Percentiles rank a stretch among this genome's conserved stretches.
These are phyloP conservation scores for Muscicapa striata DNA, from an alignment of 2,797 vertebrate species.

Conservation along the genomic window DNA sequence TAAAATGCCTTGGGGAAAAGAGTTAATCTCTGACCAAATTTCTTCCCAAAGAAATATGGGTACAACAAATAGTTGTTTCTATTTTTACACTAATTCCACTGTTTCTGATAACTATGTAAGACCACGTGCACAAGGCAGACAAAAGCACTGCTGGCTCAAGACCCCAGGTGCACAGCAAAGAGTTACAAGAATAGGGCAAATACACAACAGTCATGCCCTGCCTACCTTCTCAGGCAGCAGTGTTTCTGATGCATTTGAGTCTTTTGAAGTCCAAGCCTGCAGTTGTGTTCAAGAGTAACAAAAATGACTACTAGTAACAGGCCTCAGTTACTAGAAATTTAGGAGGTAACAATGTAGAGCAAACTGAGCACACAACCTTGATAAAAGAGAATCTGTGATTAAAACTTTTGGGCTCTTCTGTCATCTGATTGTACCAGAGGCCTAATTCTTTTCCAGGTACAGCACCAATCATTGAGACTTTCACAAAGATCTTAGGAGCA, in stretches of 20 bases:
- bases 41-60: background rate
- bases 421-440: background rate
- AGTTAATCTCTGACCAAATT: background rate
- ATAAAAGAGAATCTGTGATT: background rate
- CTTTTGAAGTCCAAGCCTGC: background rate
- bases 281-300: background rate
- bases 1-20: background rate
- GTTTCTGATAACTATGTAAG: background rate
- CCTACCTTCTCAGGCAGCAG: background rate
- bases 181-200: background rate
- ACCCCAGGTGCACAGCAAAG: background rate
- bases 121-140: background rate
- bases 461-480: background rate
- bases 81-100: background rate
- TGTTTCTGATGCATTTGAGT: background rate
- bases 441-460: background rate
- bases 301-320: background rate
- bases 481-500: background rate
- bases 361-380: background rate
- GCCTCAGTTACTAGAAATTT: background rate
- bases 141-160: background rate
- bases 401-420: background rate
- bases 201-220: background rate
- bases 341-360: background rate
- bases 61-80: background rate